Conservation (phyloP, 2,888 invertebrate genomes). For the Cephus pulcher region DNA sequence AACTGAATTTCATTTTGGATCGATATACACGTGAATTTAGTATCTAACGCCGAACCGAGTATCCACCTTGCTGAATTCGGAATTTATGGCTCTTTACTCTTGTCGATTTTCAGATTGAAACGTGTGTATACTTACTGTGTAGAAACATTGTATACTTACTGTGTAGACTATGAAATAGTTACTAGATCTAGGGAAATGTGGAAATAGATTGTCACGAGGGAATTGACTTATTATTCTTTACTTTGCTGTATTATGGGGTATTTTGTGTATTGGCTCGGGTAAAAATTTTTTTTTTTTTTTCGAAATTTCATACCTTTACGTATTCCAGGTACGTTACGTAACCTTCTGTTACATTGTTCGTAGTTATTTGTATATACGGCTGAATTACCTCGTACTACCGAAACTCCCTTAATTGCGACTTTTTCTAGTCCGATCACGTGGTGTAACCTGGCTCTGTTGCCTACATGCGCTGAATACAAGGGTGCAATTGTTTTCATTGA, state of each 20-base stretch:
- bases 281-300: fast-evolving
- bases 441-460: not conserved
- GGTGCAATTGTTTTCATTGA: not conserved
- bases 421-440: constrained; percentile 3
- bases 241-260: too few relatives aligned
- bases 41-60: not conserved
- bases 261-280: too few relatives aligned
- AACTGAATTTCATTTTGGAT: not conserved
- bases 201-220: not conserved
- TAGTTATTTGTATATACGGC: not conserved
- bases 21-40: not conserved
- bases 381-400: not conserved
- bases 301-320: not conserved
- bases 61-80: not conserved
- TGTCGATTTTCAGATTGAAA: not conserved
- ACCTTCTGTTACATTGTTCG: not conserved
- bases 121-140: too few relatives aligned
- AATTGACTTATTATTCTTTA: not conserved
- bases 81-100: not conserved
- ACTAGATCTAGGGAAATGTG: not conserved
- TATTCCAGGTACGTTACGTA: not conserved
- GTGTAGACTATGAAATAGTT: too few relatives aligned
- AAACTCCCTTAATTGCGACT: not conserved
- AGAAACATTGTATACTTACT: too few relatives aligned
- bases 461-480: not conserved